Evolutionary conservation across 2,113 vertebrate genomes (phyloP).

Genomic region (Bothrops jararaca): DNA sequence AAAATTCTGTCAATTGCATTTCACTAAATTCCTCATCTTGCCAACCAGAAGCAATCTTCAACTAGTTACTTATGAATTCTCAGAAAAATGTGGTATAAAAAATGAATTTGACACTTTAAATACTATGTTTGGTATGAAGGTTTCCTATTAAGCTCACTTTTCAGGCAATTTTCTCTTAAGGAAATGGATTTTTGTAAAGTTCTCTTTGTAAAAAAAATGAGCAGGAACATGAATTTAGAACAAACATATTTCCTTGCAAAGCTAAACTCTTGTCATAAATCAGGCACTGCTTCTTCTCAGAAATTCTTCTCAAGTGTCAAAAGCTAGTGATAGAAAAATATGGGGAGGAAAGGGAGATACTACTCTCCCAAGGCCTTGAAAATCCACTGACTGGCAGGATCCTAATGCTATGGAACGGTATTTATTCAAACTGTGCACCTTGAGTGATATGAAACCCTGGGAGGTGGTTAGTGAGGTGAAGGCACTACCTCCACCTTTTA

Average conservation of each 20-base stretch:
- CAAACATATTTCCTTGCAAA: not conserved
- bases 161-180: not conserved
- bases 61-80: not conserved
- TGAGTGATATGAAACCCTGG: not conserved
- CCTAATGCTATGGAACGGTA: not conserved
- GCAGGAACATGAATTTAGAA: not conserved
- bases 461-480: too few species aligned
- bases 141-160: not conserved
- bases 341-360: not conserved
- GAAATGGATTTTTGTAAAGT: not conserved
- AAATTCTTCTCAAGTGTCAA: not conserved
- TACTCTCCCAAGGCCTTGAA: not conserved
- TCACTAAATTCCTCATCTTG: not conserved
- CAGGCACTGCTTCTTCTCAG: not conserved
- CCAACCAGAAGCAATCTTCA: not conserved
- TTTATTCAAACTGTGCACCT: too few species aligned
- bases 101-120: not conserved
- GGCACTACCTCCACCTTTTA: too few species aligned
- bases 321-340: not conserved
- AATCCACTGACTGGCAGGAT: not conserved
- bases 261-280: not conserved
- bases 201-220: not conserved
- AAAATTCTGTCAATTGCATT: not conserved
- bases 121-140: not conserved
- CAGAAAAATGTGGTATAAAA: not conserved